These are phyloP conservation scores for Monochamus alternatus DNA, from an alignment of 2,888 invertebrate species.

Conservation along the genomic window DNA sequence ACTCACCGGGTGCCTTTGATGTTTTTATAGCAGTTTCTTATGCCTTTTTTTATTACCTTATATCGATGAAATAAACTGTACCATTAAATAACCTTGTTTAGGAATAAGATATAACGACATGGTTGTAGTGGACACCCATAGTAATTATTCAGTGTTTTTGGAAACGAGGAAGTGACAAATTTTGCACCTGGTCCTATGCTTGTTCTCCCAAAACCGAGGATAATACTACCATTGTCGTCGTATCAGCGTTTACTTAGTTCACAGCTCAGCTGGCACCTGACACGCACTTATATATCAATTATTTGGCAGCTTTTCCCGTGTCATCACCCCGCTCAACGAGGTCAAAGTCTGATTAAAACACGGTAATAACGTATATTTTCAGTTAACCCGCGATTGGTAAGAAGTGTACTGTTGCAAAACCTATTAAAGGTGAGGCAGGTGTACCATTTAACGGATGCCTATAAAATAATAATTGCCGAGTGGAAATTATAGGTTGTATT, in stretches of 20 bases:
- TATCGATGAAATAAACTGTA: too few relatives aligned
- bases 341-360: slow-evolving; percentile 5
- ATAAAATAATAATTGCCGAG: slow-evolving; percentile 10
- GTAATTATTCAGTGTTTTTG: neutral
- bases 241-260: neutral
- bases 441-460: neutral
- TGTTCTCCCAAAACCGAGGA: neutral
- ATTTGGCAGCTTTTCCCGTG: neutral
- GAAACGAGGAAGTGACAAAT: slow-evolving; percentile 7
- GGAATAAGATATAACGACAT: too few relatives aligned
- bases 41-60: too few relatives aligned
- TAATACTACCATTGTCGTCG: neutral
- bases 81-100: too few relatives aligned
- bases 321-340: neutral
- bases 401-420: slow-evolving; percentile 8
- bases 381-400: neutral
- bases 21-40: too few relatives aligned
- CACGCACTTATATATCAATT: neutral
- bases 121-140: neutral
- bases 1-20: too few relatives aligned
- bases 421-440: slow-evolving; percentile 4
- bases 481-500: neutral
- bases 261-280: slow-evolving; percentile 8
- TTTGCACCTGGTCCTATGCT: neutral
- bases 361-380: neutral